Evolutionary conservation across 2,797 vertebrate species (phyloP), one percentile per base, ranked within the genome.

Genomic region (Emys orbicularis): DNA sequence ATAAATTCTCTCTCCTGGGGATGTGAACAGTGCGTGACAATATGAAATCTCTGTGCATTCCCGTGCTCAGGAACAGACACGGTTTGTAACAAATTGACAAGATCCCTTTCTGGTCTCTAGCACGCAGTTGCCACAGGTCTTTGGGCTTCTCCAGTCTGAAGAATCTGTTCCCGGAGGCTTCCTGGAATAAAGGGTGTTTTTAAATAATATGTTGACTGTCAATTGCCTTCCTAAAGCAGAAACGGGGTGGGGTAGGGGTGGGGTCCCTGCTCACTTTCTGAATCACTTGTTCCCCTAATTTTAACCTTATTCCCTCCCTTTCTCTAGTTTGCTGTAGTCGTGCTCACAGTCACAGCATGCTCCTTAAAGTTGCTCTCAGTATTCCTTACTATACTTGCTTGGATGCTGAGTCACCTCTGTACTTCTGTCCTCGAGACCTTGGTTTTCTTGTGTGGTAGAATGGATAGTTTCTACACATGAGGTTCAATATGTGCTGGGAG

Each of bases 21-120:
- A 18, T 12, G 54, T 61, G 77, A 81, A 53, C 68, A 80, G 25
- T 3, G 37, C 13, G 44, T 59, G 65, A 49, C 31, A 8, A 1
- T 49, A 79, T 72, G 37, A 72, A 13, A 27, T 53, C 0, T 0
- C 25, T 54, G 0, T 2, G 52, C 8, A 31, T 54, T 27, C 6
- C 52, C 15, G 52, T 90, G 59, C 27, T 8, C 13, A 16, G 41
- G 44, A 77, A 49, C 44, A 77, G 74, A 47, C 29, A 18, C 27
- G 49, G 13, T 47, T 27, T 44, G 13, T 29, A 27, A 49, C 74
- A 77, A 29, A 49, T 5, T 77, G 44, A 77, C 27, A 49, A 5
- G 13, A 77, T 77, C 27, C 27, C 65, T 76, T 76, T 47, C 74
- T 29, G 74, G 41, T 76, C 41, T 47, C 44, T 47, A 76, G 44